Conservation (phyloP, 2,888 invertebrate genomes). For the Agrochola circellaris region DNA sequence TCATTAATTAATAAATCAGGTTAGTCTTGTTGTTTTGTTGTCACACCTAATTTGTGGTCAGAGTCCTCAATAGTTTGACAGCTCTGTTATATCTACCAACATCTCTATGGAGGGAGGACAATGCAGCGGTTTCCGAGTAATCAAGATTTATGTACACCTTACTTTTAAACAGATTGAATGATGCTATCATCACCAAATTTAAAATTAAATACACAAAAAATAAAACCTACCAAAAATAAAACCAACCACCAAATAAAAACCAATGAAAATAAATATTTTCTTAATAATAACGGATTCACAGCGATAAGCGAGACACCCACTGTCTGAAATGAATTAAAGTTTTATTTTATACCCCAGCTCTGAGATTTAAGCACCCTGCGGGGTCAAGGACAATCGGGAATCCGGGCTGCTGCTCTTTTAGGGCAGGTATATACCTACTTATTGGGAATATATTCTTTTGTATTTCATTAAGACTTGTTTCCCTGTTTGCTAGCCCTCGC, state of each 20-base stretch:
- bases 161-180: not conserved
- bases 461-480: not conserved
- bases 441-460: not conserved
- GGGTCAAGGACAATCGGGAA: constrained; percentile 41
- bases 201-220: not conserved
- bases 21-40: not conserved
- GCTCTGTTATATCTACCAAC: not conserved
- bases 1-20: not conserved
- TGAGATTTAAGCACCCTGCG: not conserved
- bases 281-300: constrained; percentile 7
- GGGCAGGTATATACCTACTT: constrained; percentile 16
- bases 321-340: constrained; percentile 29
- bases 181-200: no score
- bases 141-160: not conserved
- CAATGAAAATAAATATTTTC: not conserved
- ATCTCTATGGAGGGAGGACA: not conserved
- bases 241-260: not conserved
- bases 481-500: not conserved
- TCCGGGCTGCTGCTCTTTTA: constrained; percentile 4
- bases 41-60: not conserved
- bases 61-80: not conserved
- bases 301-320: not conserved
- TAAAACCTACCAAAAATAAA: not conserved
- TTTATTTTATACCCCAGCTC: constrained; percentile 33
- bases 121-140: not conserved